A percentile compares a stretch with the other conserved stretches of the same genome.
Conservation (phyloP, 23 tunicate species). For the Halocynthia aurantium region DNA sequence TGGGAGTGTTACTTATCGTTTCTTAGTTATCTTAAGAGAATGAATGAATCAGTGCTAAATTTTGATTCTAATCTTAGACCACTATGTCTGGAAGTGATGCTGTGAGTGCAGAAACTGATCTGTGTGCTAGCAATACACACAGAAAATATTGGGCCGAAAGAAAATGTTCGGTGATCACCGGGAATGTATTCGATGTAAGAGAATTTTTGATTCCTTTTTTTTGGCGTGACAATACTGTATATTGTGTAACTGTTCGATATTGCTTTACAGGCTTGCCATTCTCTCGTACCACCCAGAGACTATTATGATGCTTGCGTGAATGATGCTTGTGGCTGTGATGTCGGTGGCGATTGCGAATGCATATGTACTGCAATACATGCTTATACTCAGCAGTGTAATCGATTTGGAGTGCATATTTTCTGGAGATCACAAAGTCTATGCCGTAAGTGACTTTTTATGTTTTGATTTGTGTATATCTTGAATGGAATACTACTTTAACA, state of each 20-base stretch:
- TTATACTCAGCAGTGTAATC: conserved; percentile 98
- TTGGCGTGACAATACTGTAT: not conserved
- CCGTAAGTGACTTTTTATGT: conserved; percentile 55
- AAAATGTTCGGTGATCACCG: conserved; percentile 85
- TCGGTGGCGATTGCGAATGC: conserved; percentile 97
- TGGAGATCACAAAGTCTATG: conserved; percentile 98
- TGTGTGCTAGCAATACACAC: conserved; percentile 75
- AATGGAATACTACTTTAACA: not conserved
- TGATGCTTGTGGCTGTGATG: conserved; percentile 95
- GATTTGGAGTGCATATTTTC: conserved; percentile 96
- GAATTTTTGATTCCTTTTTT: too few species aligned
- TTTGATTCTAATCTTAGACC: conserved; percentile 36
- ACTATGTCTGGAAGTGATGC: conserved; percentile 78
- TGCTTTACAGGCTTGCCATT: conserved; percentile 74
- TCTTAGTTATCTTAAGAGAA: too few species aligned
- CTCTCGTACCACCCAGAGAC: conserved; percentile 69
- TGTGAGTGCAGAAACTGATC: conserved; percentile 68
- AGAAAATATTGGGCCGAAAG: conserved; percentile 96
- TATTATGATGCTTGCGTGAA: conserved; percentile 87
- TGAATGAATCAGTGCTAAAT: too few species aligned
- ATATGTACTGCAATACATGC: conserved; percentile 97
- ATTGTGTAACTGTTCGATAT: not conserved
- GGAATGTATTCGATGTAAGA: conserved; percentile 66
- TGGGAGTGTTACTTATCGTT: too few species aligned
- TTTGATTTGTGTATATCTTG: not conserved